Conservation (phyloP, 2,888 invertebrate genomes). For the Drosophila anomalata region DNA sequence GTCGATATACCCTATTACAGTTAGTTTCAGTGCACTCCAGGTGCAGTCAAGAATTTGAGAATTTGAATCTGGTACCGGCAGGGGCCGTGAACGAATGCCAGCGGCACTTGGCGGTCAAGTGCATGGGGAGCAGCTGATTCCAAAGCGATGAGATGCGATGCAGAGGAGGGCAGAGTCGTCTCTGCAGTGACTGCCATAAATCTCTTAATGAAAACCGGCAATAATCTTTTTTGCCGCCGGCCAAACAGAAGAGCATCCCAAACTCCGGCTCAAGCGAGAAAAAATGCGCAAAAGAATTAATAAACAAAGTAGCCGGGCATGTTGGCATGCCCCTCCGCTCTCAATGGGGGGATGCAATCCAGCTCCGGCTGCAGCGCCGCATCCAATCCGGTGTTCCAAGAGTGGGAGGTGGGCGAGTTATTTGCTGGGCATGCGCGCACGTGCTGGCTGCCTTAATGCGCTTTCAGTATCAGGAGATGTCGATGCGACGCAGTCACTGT, state of each 20-base stretch:
- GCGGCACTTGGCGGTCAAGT: slow-evolving; percentile 67
- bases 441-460: slow-evolving; percentile 73
- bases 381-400: slow-evolving; percentile 10
- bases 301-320: slow-evolving; percentile 77
- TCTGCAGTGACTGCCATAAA: slow-evolving; percentile 61
- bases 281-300: slow-evolving; percentile 79
- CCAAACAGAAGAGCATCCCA: slow-evolving; percentile 45
- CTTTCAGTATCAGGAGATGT: slow-evolving; percentile 38
- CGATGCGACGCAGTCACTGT: slow-evolving; percentile 24
- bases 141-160: slow-evolving; percentile 9
- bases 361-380: slow-evolving; percentile 17
- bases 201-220: slow-evolving; percentile 81
- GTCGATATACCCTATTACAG: not conserved
- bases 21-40: slow-evolving; percentile 29
- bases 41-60: slow-evolving; percentile 71
- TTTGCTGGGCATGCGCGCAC: slow-evolving; percentile 78
- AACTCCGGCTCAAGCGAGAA: slow-evolving; percentile 66
- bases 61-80: slow-evolving; percentile 63
- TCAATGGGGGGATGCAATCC: slow-evolving; percentile 42
- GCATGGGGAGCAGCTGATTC: slow-evolving; percentile 58
- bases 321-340: slow-evolving; percentile 60
- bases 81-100: slow-evolving; percentile 57
- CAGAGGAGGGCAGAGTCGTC: slow-evolving; percentile 6
- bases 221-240: slow-evolving; percentile 76
- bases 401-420: slow-evolving; percentile 59